Conservation (phyloP, 2,113 vertebrate species). For the Hemiprocne comata region DNA sequence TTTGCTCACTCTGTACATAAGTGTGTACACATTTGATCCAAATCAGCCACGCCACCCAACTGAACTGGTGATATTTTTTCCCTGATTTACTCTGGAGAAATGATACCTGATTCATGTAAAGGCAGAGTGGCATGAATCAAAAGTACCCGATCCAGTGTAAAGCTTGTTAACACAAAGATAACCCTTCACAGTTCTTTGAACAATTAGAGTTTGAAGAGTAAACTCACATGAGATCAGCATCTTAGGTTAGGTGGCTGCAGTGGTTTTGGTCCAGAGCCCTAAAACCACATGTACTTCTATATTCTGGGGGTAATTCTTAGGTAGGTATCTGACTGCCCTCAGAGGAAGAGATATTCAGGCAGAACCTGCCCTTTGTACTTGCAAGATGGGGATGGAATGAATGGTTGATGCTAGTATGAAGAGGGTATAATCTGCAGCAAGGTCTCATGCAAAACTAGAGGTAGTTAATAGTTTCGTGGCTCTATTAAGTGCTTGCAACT, state of each 20-base stretch:
- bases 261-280: background rate
- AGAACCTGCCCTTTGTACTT: background rate
- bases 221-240: background rate
- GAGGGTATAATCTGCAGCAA: background rate
- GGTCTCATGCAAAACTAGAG: background rate
- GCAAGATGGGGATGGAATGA: background rate
- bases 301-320: background rate
- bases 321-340: background rate
- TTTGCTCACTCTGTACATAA: background rate
- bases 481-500: background rate
- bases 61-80: background rate
- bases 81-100: background rate
- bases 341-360: background rate
- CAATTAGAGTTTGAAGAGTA: background rate
- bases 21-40: background rate
- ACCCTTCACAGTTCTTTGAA: background rate
- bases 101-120: background rate
- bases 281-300: background rate
- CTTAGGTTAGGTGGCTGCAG: background rate
- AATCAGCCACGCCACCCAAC: background rate
- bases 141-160: background rate
- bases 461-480: slow-evolving; percentile 11
- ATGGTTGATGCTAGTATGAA: background rate
- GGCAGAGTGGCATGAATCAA: background rate
- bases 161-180: background rate